phyloP scores from a whole-genome alignment of 2,888 invertebrate species.

The Euzetes globulus region DNA sequence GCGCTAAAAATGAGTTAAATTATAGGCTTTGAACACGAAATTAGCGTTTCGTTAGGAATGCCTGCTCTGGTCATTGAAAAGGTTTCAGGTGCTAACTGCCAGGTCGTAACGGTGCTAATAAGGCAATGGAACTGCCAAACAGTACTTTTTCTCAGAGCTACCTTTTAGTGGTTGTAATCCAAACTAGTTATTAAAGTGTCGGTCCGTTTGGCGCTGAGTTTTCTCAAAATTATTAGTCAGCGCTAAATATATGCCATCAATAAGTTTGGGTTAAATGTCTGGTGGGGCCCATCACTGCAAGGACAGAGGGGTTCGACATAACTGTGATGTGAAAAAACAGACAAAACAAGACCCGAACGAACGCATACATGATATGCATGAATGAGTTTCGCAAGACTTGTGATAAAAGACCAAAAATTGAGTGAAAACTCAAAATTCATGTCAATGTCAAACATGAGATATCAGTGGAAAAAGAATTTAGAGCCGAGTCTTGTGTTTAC shows the following conservation, averaged over 20 bases:
- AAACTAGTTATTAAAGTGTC: background rate
- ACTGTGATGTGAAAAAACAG: background rate
- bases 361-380: background rate
- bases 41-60: background rate
- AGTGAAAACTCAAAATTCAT: background rate
- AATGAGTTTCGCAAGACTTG: background rate
- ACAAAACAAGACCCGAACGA: background rate
- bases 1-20: background rate
- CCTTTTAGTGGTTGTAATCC: conserved; percentile 3
- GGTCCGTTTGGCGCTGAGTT: background rate
- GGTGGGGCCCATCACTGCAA: background rate
- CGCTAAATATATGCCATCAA: conserved; percentile 5
- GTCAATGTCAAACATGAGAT: conserved; percentile 13
- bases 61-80: background rate
- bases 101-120: conserved; percentile 2
- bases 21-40: background rate
- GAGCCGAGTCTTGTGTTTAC: too few relatives aligned
- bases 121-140: background rate
- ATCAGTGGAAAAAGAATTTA: background rate
- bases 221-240: background rate
- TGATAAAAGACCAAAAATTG: background rate
- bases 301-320: background rate
- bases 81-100: background rate
- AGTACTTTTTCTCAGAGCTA: background rate
- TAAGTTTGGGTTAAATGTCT: background rate